phyloP scores from a whole-genome alignment of 2,888 invertebrate species.

The Dione juno region DNA sequence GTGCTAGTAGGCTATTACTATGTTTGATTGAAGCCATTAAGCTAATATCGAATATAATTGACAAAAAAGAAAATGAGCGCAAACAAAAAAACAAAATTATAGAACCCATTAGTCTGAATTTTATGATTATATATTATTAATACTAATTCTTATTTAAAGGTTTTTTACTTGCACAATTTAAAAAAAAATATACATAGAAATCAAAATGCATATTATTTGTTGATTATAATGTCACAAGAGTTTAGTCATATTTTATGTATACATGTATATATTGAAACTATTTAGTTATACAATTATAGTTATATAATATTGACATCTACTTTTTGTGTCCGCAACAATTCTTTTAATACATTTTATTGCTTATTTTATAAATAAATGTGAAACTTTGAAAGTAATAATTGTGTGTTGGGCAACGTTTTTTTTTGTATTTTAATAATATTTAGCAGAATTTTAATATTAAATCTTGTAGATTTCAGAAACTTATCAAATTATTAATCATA shows the following conservation, averaged over 20 bases:
- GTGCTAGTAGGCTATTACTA: too few species aligned
- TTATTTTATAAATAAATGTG: not conserved
- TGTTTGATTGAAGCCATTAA: too few species aligned
- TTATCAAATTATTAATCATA: not conserved
- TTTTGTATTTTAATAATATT: too few species aligned
- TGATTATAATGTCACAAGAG: not conserved
- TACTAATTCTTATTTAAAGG: too few species aligned
- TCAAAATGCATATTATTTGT: not conserved
- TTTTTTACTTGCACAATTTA: slow-evolving; percentile 42
- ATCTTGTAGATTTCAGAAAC: not conserved
- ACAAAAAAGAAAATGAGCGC: too few species aligned
- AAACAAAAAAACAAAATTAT: too few species aligned
- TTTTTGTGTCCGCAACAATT: not conserved
- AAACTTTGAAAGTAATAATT: too few species aligned
- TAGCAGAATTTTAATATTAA: not conserved
- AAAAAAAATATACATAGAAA: not conserved
- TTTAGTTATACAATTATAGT: not conserved
- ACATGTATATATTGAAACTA: not conserved
- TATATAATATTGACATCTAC: not conserved
- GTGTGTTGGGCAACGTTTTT: too few species aligned
- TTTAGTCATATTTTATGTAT: not conserved
- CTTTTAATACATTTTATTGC: not conserved
- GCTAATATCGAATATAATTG: too few species aligned
- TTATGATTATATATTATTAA: too few species aligned
- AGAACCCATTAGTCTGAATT: too few species aligned